Percentiles rank a stretch among this genome's conserved stretches.
Conservation (phyloP, 1,140 invertebrate genomes). For the Oedothorax gibbosus region DNA sequence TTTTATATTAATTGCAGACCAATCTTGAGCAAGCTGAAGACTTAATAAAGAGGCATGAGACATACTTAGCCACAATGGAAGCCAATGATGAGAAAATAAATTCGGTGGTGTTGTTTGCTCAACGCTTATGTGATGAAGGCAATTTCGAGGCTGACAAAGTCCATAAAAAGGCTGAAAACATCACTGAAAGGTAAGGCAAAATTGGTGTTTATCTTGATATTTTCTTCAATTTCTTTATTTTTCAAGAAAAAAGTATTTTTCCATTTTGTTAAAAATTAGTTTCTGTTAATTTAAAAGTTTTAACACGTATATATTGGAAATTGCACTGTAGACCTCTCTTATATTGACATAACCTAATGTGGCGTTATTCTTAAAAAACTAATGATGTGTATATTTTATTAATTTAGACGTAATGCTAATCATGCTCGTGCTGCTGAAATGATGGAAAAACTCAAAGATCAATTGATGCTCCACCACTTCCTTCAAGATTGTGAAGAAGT, state of each 20-base stretch:
- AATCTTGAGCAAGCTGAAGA: conserved; percentile 98
- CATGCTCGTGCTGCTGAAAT: conserved; percentile 89
- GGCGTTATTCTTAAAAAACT: neutral
- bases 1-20: conserved; percentile 65
- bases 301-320: neutral
- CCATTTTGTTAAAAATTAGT: neutral
- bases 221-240: neutral
- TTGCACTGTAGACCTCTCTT: neutral
- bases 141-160: conserved; percentile 95
- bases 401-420: conserved; percentile 80
- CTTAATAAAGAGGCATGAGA: conserved; percentile 96
- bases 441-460: conserved; percentile 94
- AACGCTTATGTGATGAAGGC: conserved; percentile 86
- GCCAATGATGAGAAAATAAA: conserved; percentile 99
- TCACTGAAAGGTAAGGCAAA: conserved; percentile 77
- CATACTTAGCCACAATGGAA: conserved; percentile 99
- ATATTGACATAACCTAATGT: neutral
- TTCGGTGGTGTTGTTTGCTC: conserved; percentile 91
- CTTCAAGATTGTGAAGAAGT: conserved; percentile 96
- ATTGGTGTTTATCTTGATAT: neutral
- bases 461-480: conserved; percentile 95
- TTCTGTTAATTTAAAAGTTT: neutral
- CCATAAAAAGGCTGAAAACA: conserved; percentile 94
- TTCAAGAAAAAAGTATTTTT: neutral
- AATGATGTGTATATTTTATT: conserved; percentile 41